Base-by-base conservation (phyloP, 2,888 invertebrate genomes). In the Keiferia lycopersicella region DNA sequence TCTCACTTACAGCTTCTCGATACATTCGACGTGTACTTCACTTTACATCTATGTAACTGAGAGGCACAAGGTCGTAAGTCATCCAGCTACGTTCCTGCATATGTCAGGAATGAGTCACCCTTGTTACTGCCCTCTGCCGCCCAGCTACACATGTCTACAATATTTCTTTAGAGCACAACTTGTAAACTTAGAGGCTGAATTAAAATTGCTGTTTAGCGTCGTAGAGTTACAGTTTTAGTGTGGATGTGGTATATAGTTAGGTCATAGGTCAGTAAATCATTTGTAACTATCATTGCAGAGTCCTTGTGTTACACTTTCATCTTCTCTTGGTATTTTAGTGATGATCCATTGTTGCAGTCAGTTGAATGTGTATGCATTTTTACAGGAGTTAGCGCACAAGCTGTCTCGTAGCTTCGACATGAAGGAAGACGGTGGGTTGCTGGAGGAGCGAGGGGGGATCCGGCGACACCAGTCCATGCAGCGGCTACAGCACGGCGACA, bases 371-470 rank as follows among this genome's bases (percentile, higher is more conserved):
- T 56, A 26, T 56, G 14, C 16, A 10, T 56, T 60, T 79, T 88
- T 87, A 69, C 93, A 96, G 96, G 96, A 96, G 92, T 92, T 96
- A 92, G 96, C 96, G 79, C 96, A 96, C 93, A 96, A 96, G 91
- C 91, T 96, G 76, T 96, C 96, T 73, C 93, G 96, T 82, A 96
- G 96, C 91, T 96, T 96, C 92, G 96, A 96, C 91, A 96, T 96
- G 96, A 96, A 96, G 89, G 96, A 96, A 79, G 96, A 96, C 73
- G 94, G 95, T 75, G 94, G 95, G 67, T 88, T 96, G 82, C 92
- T 95, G 78, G 94, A 94, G 73, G 93, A 94, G 73, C 93, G 94
- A 75, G 91, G 91, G 48, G 94, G 94, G 66, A 94, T 95, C 85
- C 90, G 95, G 76, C 92, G 95, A 75, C 95, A 95, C 87, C 94